Percentiles rank a stretch among this genome's conserved stretches.
Evolutionary conservation across 2,113 vertebrate species (phyloP).

Genomic region (Gasterosteus nipponicus): DNA sequence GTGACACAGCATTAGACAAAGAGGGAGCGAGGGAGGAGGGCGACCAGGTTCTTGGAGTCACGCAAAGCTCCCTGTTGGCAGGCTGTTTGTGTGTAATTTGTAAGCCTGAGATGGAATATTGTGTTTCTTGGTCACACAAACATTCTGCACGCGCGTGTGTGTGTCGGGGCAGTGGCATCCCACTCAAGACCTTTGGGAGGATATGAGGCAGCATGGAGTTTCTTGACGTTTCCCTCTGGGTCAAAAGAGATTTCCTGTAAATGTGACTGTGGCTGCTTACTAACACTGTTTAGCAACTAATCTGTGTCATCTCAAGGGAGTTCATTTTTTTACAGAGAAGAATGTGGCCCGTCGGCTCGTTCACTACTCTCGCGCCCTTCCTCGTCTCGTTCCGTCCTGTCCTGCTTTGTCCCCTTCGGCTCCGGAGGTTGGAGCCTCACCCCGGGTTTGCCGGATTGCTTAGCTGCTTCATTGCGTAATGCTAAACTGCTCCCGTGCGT

Average conservation of each 20-base stretch:
- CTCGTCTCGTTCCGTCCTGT: conserved; percentile 48
- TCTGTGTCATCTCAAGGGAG: conserved; percentile 42
- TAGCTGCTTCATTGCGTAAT: conserved; percentile 59
- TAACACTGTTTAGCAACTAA: conserved; percentile 3
- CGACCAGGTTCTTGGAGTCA: conserved; percentile 40
- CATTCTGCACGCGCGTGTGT: conserved; percentile 16
- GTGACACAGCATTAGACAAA: conserved; percentile 53
- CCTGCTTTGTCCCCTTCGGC: conserved; percentile 50
- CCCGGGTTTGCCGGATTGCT: conserved; percentile 46
- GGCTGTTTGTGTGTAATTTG: conserved; percentile 48
- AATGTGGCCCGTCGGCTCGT: conserved; percentile 59
- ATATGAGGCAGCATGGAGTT: conserved; percentile 52
- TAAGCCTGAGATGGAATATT: conserved; percentile 55
- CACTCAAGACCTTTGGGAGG: conserved; percentile 31
- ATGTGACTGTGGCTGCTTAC: background rate
- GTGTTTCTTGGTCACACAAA: conserved; percentile 25
- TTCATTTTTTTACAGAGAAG: conserved; percentile 24
- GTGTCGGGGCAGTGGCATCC: conserved; percentile 28
- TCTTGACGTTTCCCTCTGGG: conserved; percentile 41
- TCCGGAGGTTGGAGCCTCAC: conserved; percentile 57
- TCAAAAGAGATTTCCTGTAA: conserved; percentile 20
- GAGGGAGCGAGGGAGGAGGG: conserved; percentile 12
- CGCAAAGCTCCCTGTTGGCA: conserved; percentile 44
- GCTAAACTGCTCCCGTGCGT: conserved; percentile 68
- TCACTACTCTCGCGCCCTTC: conserved; percentile 37